These are phyloP conservation scores for Cyaniris semiargus DNA, from an alignment of 2,888 invertebrate genomes.

Conservation along the genomic window DNA sequence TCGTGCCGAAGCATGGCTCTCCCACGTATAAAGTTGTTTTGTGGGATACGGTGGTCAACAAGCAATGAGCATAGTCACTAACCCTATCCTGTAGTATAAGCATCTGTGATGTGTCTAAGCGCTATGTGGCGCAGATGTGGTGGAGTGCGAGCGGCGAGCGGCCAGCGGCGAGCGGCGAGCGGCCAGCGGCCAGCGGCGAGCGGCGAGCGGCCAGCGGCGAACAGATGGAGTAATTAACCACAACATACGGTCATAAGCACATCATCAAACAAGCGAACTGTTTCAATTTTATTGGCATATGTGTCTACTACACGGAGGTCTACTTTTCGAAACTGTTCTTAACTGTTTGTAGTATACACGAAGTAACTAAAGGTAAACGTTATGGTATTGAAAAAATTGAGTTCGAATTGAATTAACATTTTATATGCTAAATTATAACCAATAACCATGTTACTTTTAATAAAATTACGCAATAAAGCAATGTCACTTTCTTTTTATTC, in stretches of 20 bases:
- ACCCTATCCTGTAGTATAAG: neutral
- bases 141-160: neutral
- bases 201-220: neutral
- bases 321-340: too few relatives aligned
- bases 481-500: neutral
- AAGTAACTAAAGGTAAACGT: too few relatives aligned
- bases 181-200: too few relatives aligned
- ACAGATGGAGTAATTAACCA: slow-evolving; percentile 14
- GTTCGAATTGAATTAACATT: too few relatives aligned
- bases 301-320: too few relatives aligned
- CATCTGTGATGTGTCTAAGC: neutral
- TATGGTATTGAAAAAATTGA: too few relatives aligned
- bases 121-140: neutral
- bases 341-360: too few relatives aligned
- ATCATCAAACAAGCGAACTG: neutral
- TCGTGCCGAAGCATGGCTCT: too few relatives aligned
- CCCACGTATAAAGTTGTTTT: too few relatives aligned
- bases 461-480: neutral
- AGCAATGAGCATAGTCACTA: neutral
- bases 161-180: too few relatives aligned
- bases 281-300: neutral
- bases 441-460: neutral
- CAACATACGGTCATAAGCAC: neutral
- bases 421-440: neutral
- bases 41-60: too few relatives aligned